Conservation (phyloP, 2,888 invertebrate genomes). For the Cryptosula pallasiana region DNA sequence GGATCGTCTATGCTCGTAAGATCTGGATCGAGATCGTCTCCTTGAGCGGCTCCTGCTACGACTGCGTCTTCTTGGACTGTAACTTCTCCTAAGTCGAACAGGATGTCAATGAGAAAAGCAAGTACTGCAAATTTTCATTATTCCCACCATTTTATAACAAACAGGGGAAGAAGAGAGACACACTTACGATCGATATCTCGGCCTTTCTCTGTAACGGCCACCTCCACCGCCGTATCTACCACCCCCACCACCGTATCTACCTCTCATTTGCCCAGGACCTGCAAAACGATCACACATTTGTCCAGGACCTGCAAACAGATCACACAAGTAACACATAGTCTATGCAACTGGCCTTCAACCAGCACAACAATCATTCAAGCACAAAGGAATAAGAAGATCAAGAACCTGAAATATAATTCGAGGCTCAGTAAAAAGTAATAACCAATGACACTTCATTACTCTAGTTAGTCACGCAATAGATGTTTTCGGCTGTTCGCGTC, state of each 20-base stretch:
- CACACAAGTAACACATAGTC: background rate
- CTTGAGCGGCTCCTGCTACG: slow-evolving; percentile 6
- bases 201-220: slow-evolving; percentile 5
- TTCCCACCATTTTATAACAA: background rate
- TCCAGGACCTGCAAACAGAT: background rate
- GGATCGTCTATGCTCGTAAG: background rate
- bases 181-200: slow-evolving; percentile 14
- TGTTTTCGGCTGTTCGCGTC: no score
- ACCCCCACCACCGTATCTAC: slow-evolving; percentile 14
- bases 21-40: slow-evolving; percentile 17
- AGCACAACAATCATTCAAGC: no score
- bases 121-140: no score
- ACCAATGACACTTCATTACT: no score
- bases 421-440: no score
- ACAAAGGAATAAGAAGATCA: no score
- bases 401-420: no score
- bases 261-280: slow-evolving; percentile 19
- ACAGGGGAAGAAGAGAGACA: background rate
- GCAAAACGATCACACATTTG: background rate
- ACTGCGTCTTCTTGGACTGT: slow-evolving; percentile 6
- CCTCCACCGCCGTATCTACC: slow-evolving; percentile 6
- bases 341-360: no score
- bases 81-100: slow-evolving; percentile 5
- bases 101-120: no score
- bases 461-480: no score